Evolutionary conservation across 2,113 vertebrate genomes (phyloP), one percentile per base, ranked within the genome.

Genomic region (Eolophus roseicapilla): DNA sequence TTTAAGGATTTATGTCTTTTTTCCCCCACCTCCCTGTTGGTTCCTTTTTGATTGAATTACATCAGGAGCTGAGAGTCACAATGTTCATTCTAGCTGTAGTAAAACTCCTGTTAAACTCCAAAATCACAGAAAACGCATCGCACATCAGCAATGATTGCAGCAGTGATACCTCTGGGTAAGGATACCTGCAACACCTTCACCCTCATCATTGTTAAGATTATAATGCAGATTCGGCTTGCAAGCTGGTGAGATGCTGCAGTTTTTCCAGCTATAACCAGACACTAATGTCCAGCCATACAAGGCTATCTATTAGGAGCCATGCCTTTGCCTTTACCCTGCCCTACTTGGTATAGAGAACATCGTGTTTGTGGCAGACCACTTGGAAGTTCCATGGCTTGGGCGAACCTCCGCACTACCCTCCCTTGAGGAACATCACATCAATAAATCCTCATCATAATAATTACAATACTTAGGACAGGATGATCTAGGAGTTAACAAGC

Each of bases 1-100:
- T 98, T 97, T 97, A 96, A 95, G 96, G 96, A 97, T 97, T 98
- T 97, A 70, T 88, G 53, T 82, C 69, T 65, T 87, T 96, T 96
- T 73, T 57, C 28, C 85, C 93, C 95, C 97, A 95, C 96, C 95
- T 97, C 95, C 80, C 71, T 28, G 62, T 82, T 76, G 46, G 46
- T 74, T 92, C 75, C 53, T 88, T 68, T 96, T 90, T 92, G 91
- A 96, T 76, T 95, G 96, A 97, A 97, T 97, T 97, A 86, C 92
- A 94, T 92, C 93, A 86, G 91, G 95, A 90, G 74, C 81, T 16
- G 73, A 95, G 62, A 57, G 21, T 18, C 87, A 86, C 91, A 91
- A 94, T 41, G 44, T 76, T 92, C 91, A 27, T 47, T 80, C 95
- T 50, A 71, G 67, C 83, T 60, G 39, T 10, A 79, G 84, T 39